phyloP scores from a whole-genome alignment of 2,888 invertebrate genomes.

The Macrophya annulata region DNA sequence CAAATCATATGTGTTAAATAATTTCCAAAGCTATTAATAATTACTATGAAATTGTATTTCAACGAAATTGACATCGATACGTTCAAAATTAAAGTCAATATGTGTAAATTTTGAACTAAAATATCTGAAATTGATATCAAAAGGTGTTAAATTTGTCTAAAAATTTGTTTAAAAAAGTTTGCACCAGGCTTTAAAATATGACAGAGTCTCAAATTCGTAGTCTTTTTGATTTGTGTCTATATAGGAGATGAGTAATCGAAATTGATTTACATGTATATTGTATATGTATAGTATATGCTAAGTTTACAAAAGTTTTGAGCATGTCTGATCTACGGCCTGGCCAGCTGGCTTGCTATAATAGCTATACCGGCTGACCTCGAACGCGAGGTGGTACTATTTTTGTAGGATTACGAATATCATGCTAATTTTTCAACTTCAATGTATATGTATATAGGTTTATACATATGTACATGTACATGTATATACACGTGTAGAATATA shows the following conservation, averaged over 20 bases:
- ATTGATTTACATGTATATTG: neutral
- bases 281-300: neutral
- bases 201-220: neutral
- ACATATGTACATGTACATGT: neutral
- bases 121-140: neutral
- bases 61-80: neutral
- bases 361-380: slow-evolving; percentile 6
- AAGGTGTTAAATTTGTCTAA: neutral
- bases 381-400: slow-evolving; percentile 8
- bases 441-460: no score
- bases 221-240: neutral
- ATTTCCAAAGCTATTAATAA: neutral
- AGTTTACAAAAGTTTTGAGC: neutral
- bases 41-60: neutral
- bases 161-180: neutral
- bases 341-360: slow-evolving; percentile 26
- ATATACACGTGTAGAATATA: neutral
- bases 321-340: slow-evolving; percentile 13
- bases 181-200: neutral
- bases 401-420: slow-evolving; percentile 38
- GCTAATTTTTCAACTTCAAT: slow-evolving; percentile 28
- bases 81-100: neutral
- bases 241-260: neutral
- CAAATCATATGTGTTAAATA: neutral
- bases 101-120: neutral